phyloP scores from a whole-genome alignment of 1,140 invertebrate genomes.

The Potamilus streckersoni region DNA sequence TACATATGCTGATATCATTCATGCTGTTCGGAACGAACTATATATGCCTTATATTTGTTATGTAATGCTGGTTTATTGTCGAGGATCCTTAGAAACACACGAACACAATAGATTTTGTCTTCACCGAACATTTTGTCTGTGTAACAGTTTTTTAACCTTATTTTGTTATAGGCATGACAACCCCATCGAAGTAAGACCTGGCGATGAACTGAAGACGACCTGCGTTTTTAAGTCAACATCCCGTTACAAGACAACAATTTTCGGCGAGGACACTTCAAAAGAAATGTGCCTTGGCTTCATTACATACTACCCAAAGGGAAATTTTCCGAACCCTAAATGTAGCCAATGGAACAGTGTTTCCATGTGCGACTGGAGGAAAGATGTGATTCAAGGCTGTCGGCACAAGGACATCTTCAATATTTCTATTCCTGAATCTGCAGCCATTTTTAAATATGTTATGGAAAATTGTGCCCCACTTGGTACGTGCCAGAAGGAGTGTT shows the following conservation, averaged over 20 bases:
- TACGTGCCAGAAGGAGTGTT: conserved; percentile 14
- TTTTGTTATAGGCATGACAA: too few species aligned
- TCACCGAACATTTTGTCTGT: too few species aligned
- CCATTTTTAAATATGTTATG: conserved; percentile 9
- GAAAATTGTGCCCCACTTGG: conserved; percentile 14
- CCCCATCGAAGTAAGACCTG: background rate
- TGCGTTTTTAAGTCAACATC: conserved; percentile 37
- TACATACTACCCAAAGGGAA: conserved; percentile 36
- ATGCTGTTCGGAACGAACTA: too few species aligned
- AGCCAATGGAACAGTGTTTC: conserved; percentile 19
- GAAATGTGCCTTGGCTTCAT: conserved; percentile 53
- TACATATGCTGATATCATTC: too few species aligned
- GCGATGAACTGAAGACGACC: conserved; percentile 32
- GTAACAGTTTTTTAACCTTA: too few species aligned
- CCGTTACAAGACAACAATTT: conserved; percentile 30
- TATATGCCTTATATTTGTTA: too few species aligned
- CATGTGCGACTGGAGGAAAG: background rate
- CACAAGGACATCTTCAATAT: conserved; percentile 8
- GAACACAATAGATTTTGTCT: too few species aligned
- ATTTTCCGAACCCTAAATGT: conserved; percentile 1
- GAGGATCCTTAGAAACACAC: too few species aligned
- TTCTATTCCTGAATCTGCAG: conserved; percentile 3
- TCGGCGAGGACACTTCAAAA: conserved; percentile 40
- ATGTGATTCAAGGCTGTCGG: conserved; percentile 5
- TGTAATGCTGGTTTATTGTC: too few species aligned